phyloP scores from a whole-genome alignment of 2,113 vertebrate genomes.

The Callithrix jacchus region DNA sequence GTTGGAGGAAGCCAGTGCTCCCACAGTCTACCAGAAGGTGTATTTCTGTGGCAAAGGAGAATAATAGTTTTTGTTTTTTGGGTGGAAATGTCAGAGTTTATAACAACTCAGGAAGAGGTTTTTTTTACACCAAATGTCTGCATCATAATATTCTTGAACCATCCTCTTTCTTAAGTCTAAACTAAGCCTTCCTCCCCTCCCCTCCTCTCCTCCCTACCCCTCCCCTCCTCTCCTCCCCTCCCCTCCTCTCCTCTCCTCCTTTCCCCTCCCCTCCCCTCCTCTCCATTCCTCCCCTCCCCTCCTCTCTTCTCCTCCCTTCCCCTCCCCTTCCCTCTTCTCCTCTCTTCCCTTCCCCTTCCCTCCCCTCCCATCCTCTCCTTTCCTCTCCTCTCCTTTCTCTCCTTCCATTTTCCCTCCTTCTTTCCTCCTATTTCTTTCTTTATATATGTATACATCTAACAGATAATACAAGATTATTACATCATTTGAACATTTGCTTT shows the following conservation, averaged over 20 bases:
- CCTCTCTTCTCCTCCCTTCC: no score
- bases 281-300: no score
- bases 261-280: neutral
- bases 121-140: neutral
- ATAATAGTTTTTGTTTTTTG: neutral
- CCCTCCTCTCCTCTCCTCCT: rapidly evolving
- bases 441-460: neutral
- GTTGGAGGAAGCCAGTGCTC: neutral
- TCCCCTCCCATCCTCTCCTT: no score
- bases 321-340: no score
- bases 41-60: neutral
- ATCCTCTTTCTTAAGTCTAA: neutral
- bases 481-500: neutral
- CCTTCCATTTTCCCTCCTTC: neutral
- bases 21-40: neutral
- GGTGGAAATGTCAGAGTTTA: neutral
- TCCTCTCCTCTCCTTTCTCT: neutral
- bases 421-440: neutral
- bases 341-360: no score
- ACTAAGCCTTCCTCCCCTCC: neutral
- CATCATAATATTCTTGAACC: neutral
- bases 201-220: rapidly evolving
- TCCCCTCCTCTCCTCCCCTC: rapidly evolving
- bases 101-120: neutral
- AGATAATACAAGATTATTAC: neutral